These are phyloP conservation scores for Homarus gammarus DNA, from an alignment of 2,888 invertebrate genomes.

Conservation along the genomic window DNA sequence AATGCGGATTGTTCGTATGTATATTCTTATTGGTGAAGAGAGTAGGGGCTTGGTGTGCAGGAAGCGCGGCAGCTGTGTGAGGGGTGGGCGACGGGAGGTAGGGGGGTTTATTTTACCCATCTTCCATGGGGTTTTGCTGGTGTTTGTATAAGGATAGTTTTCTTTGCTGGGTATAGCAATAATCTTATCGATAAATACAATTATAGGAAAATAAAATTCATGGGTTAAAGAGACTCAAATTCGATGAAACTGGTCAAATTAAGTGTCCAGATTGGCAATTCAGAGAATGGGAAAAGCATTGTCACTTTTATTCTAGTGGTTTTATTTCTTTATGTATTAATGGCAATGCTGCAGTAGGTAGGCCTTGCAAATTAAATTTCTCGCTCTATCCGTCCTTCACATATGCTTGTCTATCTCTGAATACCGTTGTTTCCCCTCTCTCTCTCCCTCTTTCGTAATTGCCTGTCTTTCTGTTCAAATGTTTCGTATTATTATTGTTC, in stretches of 20 bases:
- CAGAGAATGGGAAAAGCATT: not conserved
- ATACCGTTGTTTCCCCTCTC: not conserved
- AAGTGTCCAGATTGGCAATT: too few species aligned
- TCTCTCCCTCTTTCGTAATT: not conserved
- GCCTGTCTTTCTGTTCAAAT: not conserved
- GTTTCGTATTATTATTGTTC: not conserved
- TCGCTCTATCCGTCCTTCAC: too few species aligned
- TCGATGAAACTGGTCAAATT: too few species aligned
- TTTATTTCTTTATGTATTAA: too few species aligned
- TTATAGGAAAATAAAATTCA: too few species aligned
- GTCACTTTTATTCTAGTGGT: not conserved
- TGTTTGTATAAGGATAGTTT: too few species aligned
- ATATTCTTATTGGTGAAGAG: not conserved
- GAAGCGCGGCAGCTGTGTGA: slow-evolving; percentile 50
- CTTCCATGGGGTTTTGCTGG: not conserved
- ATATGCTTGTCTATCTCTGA: not conserved
- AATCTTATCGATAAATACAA: too few species aligned
- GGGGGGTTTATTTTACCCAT: not conserved
- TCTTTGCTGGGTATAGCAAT: too few species aligned
- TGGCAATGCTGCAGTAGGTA: too few species aligned
- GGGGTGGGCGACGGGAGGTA: not conserved
- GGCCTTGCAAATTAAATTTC: too few species aligned
- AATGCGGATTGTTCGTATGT: not conserved
- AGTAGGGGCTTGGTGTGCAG: slow-evolving; percentile 12
- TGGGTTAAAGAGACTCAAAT: too few species aligned